A percentile compares a stretch with the other conserved stretches of the same genome.
Evolutionary conservation across 1,140 invertebrate genomes (phyloP).

Genomic region (Drosophila bocki): DNA sequence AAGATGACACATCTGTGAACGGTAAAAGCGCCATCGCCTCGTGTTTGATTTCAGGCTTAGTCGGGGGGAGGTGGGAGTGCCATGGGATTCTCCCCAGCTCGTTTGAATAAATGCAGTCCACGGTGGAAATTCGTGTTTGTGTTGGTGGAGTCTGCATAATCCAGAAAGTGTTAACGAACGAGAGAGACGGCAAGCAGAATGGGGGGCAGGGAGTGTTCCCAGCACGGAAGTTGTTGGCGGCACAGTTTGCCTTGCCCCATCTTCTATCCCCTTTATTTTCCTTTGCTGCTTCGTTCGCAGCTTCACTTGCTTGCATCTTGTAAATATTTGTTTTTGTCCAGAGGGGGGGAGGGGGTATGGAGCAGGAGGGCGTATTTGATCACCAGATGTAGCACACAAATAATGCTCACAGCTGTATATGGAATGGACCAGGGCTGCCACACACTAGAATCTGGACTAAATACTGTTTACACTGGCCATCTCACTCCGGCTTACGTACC

Average conservation of each 20-base stretch:
- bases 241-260: constrained; percentile 61
- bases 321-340: constrained; percentile 63
- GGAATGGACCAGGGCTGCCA: constrained; percentile 25
- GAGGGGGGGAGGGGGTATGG: constrained; percentile 1
- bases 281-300: constrained; percentile 26
- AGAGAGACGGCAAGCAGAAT: neutral
- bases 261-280: constrained; percentile 19
- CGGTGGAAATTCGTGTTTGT: constrained; percentile 5
- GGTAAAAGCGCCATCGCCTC: constrained; percentile 39
- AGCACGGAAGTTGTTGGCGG: constrained; percentile 68
- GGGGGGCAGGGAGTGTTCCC: constrained; percentile 1
- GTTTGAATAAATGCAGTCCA: constrained; percentile 30
- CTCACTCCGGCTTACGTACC: constrained; percentile 1
- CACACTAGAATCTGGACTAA: constrained; percentile 22
- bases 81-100: neutral
- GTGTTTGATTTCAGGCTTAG: constrained; percentile 15
- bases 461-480: constrained; percentile 25
- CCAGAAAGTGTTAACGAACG: constrained; percentile 65
- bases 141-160: constrained; percentile 54
- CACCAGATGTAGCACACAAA: constrained; percentile 70
- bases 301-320: constrained; percentile 48
- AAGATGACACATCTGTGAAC: constrained; percentile 42
- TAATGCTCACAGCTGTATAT: constrained; percentile 52
- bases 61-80: neutral
- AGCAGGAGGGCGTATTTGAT: constrained; percentile 58